Evolutionary conservation across 2,888 invertebrate genomes (phyloP).

Genomic region (Salpingus planirostris): DNA sequence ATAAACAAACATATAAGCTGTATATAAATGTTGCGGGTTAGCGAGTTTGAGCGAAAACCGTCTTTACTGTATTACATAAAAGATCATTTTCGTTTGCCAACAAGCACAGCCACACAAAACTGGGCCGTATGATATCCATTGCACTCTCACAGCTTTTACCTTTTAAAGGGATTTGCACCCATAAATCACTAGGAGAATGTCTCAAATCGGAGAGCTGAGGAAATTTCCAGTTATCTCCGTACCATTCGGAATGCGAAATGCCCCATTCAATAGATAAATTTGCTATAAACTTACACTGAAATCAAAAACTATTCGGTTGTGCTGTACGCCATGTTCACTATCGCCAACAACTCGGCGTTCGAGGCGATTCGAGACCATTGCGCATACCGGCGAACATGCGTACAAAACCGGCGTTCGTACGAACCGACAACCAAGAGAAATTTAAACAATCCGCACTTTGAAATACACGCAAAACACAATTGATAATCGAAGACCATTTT

Average conservation of each 20-base stretch:
- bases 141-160: conserved; percentile 30
- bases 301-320: conserved; percentile 20
- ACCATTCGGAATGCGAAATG: no score
- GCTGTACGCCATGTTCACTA: conserved; percentile 22
- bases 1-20: conserved; percentile 26
- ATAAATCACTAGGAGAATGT: no score
- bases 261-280: background rate
- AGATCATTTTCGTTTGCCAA: conserved; percentile 39
- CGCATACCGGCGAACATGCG: no score
- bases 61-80: conserved; percentile 37
- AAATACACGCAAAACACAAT: no score
- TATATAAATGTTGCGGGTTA: conserved; percentile 15
- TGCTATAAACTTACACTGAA: conserved; percentile 3
- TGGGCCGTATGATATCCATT: conserved; percentile 41
- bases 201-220: no score
- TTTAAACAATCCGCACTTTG: no score
- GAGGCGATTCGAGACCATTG: no score
- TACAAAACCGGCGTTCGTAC: background rate
- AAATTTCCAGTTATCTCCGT: no score
- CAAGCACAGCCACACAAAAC: conserved; percentile 36
- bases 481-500: no score
- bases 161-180: conserved; percentile 24
- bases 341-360: conserved; percentile 10
- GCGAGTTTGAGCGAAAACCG: conserved; percentile 36
- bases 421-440: no score